Evolutionary conservation across 1,140 invertebrate species (phyloP), one percentile per base, ranked within the genome.

Genomic region (Fopius arisanus): DNA sequence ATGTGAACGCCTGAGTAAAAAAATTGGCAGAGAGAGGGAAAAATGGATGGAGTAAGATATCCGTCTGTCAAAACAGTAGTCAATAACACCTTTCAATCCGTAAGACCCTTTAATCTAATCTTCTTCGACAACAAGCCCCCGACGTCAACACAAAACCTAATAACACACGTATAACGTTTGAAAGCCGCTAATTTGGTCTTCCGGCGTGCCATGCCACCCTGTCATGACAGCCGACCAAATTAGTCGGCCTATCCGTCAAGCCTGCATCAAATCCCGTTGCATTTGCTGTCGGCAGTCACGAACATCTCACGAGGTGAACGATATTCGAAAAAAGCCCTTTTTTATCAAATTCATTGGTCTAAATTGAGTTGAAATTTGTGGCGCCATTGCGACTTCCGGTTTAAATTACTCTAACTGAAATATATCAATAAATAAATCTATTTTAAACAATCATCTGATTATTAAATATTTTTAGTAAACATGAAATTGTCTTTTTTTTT

Each of bases 221-320:
- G 43, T 68, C 69, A 28, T 68, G 71, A 77, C 73, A 75, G 68
- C 33, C 65, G 72, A 51, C 63, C 40, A 78, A 78, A 78, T 76
- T 78, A 76, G 74, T 76, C 62, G 66, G 69, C 23, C 67, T 73
- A 76, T 78, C 70, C 66, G 72, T 78, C 77, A 78, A 72, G 67
- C 70, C 21, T 28, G 54, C 54, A 59, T 59, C 54, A 59, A 59
- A 59, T 23, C 54, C 7, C 68, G 71, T 68, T 62, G 70, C 72
- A 59, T 72, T 73, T 65, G 33, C 43, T 70, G 43, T 63, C 59
- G 33, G 33, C 70, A 29, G 51, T 2, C 43, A 48, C 43, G 43
- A 48, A 48, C 14, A 16, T 48, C n/a, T 59, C 23, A 28, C 10
- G 54, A 28, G 21, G 26, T 10, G 26, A 59, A n/a, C 19, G 16